Base-by-base conservation (phyloP, 2,888 invertebrate genomes). In the Lottia scabra region DNA sequence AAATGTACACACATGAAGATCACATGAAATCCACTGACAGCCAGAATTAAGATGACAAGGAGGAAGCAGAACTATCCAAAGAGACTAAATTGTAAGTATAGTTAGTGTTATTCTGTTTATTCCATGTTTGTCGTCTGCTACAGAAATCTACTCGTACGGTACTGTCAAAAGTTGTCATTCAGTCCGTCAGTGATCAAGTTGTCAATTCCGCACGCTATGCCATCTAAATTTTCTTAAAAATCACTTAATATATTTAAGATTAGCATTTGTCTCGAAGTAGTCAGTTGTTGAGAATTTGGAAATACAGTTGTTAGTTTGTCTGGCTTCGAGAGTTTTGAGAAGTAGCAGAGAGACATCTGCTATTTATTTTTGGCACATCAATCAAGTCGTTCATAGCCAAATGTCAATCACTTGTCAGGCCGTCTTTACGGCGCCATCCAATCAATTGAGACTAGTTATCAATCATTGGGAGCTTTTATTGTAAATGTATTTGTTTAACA, bases 31-130 rank as follows among this genome's bases (percentile, higher is more conserved):
- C 56, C 56, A 56, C 56, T 56, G 56, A 56, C 56, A 56, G 56
- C 10, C 19, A 23, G 56, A 66, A 23, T 70, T 43, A 65, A 70
- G 79, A 86, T 87, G 86, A 83, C 85, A 80, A 85, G 86, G 81
- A 81, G 86, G 75, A 87, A 87, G 78, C 87, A 87, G 92, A 92
- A 84, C 93, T 95, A 81, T 95, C 96, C 87, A 45, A 85, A 85
- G 75, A 81, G 87, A 74, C 80, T 85, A 70, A 81, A 85, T 81
- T 82, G 86, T 86, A 83, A 84, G 86, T 85, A 79, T 15, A 64
- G 26, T 67, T 68, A 67, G 65, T 70, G 23, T 65, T 71, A 65
- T 68, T 63, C 38, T 67, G 63, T 72, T 64, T 68, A 67, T 70
- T 75, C 75, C 71, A 75, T 71, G 72, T 74, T 68, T 69, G 71